Percentiles rank a stretch among this genome's conserved stretches.
These are phyloP conservation scores for Dinoponera quadriceps DNA, from an alignment of 1,140 invertebrate species.

Conservation along the genomic window DNA sequence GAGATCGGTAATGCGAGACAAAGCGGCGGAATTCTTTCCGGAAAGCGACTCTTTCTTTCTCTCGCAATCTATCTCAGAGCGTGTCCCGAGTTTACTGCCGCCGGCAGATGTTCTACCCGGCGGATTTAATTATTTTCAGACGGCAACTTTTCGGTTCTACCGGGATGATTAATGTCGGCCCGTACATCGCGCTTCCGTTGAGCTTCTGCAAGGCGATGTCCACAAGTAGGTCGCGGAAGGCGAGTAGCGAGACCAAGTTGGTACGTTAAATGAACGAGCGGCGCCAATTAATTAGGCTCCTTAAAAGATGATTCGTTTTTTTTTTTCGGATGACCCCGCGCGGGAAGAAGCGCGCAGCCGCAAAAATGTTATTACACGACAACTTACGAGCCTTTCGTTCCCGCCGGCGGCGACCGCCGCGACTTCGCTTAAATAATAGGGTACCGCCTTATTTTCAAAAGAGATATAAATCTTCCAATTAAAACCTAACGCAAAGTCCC, in stretches of 20 bases:
- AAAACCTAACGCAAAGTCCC: neutral
- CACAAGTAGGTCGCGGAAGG: slow-evolving; percentile 62
- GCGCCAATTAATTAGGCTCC: slow-evolving; percentile 72
- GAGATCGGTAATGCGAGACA: neutral
- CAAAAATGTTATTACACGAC: slow-evolving; percentile 44
- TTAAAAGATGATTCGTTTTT: slow-evolving; percentile 71
- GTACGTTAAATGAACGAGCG: slow-evolving; percentile 72
- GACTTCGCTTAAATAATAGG: slow-evolving; percentile 27
- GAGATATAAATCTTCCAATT: slow-evolving; percentile 26
- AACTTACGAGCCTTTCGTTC: slow-evolving; percentile 12
- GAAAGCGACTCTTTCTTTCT: neutral
- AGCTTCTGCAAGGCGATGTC: slow-evolving; percentile 53
- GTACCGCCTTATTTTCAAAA: neutral
- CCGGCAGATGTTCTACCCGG: neutral
- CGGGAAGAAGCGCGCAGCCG: neutral
- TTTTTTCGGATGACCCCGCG: slow-evolving; percentile 21
- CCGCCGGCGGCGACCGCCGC: too few species aligned
- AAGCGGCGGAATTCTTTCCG: neutral
- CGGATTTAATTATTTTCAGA: slow-evolving; percentile 60
- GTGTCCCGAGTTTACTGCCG: neutral
- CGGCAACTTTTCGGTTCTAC: neutral
- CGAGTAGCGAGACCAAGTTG: slow-evolving; percentile 54
- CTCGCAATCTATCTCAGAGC: neutral
- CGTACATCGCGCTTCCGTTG: neutral
- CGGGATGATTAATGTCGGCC: slow-evolving; percentile 62